Evolutionary conservation across 2,797 vertebrate species (phyloP).

Genomic region (Carcharodon carcharias): DNA sequence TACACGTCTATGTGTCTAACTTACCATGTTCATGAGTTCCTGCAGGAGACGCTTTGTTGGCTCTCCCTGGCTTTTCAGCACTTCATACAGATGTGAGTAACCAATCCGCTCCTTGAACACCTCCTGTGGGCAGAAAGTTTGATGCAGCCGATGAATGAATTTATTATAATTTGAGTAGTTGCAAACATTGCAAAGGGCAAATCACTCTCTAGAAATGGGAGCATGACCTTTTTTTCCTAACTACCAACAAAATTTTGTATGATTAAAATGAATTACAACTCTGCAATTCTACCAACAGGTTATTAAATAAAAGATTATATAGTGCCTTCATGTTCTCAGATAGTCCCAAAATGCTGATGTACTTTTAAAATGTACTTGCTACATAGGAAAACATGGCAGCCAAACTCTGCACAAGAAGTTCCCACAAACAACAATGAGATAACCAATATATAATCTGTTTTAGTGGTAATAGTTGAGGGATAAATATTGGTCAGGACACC

Average conservation of each 20-base stretch:
- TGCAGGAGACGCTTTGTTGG: conserved; percentile 82
- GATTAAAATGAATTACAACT: neutral
- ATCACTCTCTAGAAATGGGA: neutral
- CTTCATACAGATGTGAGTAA: conserved; percentile 84
- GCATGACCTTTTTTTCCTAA: neutral
- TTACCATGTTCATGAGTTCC: conserved; percentile 95
- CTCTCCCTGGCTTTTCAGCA: conserved; percentile 83
- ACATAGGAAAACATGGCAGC: neutral
- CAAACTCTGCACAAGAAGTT: neutral
- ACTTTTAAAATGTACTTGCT: neutral
- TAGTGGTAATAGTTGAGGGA: neutral
- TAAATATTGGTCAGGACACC: neutral
- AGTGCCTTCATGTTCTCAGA: neutral
- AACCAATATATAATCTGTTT: neutral
- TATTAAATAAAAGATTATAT: neutral
- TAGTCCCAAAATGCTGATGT: neutral
- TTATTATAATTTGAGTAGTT: neutral
- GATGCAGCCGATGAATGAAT: neutral
- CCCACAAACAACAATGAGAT: neutral
- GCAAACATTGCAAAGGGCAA: neutral
- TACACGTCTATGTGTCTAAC: neutral
- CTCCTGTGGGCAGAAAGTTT: conserved; percentile 61
- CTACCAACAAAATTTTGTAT: neutral
- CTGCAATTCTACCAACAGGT: neutral
- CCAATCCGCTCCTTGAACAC: conserved; percentile 96